Evolutionary conservation across 2,888 invertebrate species (phyloP).

Genomic region (Apotomis turbidana): DNA sequence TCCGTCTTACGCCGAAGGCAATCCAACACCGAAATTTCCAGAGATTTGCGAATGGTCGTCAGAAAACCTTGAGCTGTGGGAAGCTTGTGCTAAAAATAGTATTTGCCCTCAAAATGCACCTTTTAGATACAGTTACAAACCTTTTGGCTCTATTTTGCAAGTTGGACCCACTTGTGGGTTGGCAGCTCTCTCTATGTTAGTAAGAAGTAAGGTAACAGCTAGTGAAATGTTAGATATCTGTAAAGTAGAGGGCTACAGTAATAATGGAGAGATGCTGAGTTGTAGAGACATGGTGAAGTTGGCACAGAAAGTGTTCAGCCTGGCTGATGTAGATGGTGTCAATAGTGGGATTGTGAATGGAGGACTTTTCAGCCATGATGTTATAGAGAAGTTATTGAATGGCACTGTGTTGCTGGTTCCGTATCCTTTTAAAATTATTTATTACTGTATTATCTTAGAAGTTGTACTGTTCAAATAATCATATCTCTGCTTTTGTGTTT

Average conservation of each 20-base stretch:
- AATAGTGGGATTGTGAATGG: slow-evolving; percentile 68
- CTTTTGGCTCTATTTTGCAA: slow-evolving; percentile 73
- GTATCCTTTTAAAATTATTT: slow-evolving; percentile 79
- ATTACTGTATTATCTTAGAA: background rate
- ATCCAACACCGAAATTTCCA: slow-evolving; percentile 48
- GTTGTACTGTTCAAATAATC: too few relatives aligned
- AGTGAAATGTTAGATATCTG: slow-evolving; percentile 86
- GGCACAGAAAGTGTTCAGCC: slow-evolving; percentile 81
- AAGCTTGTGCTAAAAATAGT: slow-evolving; percentile 82
- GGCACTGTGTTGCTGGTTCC: slow-evolving; percentile 86
- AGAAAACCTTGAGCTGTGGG: slow-evolving; percentile 81
- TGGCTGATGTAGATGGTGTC: slow-evolving; percentile 68
- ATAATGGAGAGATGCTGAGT: slow-evolving; percentile 95
- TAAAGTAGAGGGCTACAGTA: slow-evolving; percentile 86
- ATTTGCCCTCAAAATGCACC: slow-evolving; percentile 80
- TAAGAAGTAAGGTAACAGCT: slow-evolving; percentile 83
- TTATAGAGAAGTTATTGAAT: slow-evolving; percentile 79
- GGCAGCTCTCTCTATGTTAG: slow-evolving; percentile 92
- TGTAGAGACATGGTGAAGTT: slow-evolving; percentile 87
- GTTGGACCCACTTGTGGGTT: slow-evolving; percentile 92
- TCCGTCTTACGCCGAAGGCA: slow-evolving; percentile 42
- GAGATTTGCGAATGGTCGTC: slow-evolving; percentile 84
- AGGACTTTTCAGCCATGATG: slow-evolving; percentile 75
- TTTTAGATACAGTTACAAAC: slow-evolving; percentile 72
- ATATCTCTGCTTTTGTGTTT: too few relatives aligned